These are phyloP conservation scores for Odontomyia ornata DNA, from an alignment of 2,888 invertebrate species.

Conservation along the genomic window DNA sequence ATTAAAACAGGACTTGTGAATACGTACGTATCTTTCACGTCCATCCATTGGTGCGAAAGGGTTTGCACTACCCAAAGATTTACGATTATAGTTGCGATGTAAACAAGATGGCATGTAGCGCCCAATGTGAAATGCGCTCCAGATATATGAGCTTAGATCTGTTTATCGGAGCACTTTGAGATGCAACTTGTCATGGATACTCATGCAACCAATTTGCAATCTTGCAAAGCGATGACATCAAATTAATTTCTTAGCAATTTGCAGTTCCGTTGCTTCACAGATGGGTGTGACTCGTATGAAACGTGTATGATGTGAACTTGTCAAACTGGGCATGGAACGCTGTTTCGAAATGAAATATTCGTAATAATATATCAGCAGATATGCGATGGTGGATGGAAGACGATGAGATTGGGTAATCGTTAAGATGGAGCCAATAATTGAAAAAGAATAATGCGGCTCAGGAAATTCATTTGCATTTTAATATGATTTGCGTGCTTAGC, in stretches of 20 bases:
- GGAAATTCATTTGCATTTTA: no score
- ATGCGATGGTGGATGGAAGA: neutral
- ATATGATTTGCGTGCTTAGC: no score
- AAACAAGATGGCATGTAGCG: conserved; percentile 23
- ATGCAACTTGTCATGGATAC: conserved; percentile 20
- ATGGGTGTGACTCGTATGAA: conserved; percentile 41
- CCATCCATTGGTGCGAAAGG: neutral
- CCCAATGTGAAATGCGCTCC: conserved; percentile 2
- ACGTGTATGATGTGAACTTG: neutral
- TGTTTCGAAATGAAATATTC: neutral
- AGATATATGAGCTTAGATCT: conserved; percentile 3
- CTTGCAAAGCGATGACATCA: conserved; percentile 30
- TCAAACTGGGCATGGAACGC: neutral
- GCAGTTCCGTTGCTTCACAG: conserved; percentile 41
- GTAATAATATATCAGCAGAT: neutral
- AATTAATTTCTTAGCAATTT: conserved; percentile 41
- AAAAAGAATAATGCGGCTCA: no score
- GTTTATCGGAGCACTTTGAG: neutral
- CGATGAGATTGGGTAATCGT: no score
- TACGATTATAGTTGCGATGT: conserved; percentile 29
- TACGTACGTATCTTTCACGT: neutral
- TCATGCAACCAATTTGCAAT: conserved; percentile 31
- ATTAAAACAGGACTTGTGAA: conserved; percentile 32
- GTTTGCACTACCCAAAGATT: conserved; percentile 16
- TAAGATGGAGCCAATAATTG: no score